Percentiles rank a stretch among this genome's conserved stretches.
Conservation (phyloP, 2,113 vertebrate species). For the Xenopus tropicalis region UCB_Xtro_10.0 CM004443.2:155080501-155081000, state of each 20-base stretch:
- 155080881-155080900: background rate
- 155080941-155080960: background rate
- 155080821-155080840: conserved; percentile 2
- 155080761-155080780: conserved; percentile 16
- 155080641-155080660: conserved; percentile 1
- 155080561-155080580: background rate
- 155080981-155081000: no score
- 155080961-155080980: no score
- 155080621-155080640: conserved; percentile 21
- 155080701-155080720: conserved; percentile 18
- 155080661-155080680: conserved; percentile 23
- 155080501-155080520: background rate
- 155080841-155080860: conserved; percentile 15
- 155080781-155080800: background rate
- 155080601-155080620: background rate
- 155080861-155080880: background rate
- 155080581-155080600: background rate
- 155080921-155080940: background rate
- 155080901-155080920: background rate
- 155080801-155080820: no score
- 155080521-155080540: no score
- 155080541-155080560: no score
- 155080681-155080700: conserved; percentile 13
- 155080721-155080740: conserved; percentile 35
- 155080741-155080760: conserved; percentile 26